Evolutionary conservation across 2,113 vertebrate genomes (phyloP).

Genomic region (Xiphorhynchus elegans): DNA sequence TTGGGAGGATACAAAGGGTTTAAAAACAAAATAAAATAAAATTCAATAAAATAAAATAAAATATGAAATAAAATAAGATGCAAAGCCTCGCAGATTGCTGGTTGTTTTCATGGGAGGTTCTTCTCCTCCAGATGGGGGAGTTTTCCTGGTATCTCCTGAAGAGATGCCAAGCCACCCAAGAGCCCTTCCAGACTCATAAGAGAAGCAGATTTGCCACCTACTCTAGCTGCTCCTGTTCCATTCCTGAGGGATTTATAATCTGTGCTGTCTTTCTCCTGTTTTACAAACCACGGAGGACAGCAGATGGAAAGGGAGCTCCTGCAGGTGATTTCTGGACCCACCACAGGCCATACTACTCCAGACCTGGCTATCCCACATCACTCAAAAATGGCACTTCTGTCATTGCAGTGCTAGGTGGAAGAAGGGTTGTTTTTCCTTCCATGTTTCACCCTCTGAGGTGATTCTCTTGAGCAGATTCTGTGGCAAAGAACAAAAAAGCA

Average conservation of each 20-base stretch:
- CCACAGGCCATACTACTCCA: not conserved
- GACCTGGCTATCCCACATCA: not conserved
- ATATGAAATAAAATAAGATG: not conserved
- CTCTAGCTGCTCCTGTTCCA: not conserved
- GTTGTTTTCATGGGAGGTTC: not conserved
- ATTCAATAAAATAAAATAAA: not conserved
- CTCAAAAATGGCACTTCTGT: not conserved
- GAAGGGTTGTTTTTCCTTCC: not conserved
- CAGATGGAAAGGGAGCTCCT: not conserved
- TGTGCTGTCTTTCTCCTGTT: not conserved
- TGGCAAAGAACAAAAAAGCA: not conserved
- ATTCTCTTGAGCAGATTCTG: not conserved
- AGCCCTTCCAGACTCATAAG: constrained; percentile 1
- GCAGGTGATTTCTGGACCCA: not conserved
- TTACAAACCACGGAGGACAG: not conserved
- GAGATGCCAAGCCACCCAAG: constrained; percentile 8
- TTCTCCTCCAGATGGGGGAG: constrained; percentile 19
- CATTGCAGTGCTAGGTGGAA: not conserved
- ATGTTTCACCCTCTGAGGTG: not conserved
- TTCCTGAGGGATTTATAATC: not conserved
- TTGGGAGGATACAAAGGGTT: not conserved
- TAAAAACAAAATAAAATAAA: not conserved
- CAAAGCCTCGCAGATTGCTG: not conserved
- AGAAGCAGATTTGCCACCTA: constrained; percentile 33
- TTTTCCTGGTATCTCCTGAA: constrained; percentile 28